phyloP scores from a whole-genome alignment of 2,888 invertebrate genomes.

The Kuschelorhynchus macadamiae region DNA sequence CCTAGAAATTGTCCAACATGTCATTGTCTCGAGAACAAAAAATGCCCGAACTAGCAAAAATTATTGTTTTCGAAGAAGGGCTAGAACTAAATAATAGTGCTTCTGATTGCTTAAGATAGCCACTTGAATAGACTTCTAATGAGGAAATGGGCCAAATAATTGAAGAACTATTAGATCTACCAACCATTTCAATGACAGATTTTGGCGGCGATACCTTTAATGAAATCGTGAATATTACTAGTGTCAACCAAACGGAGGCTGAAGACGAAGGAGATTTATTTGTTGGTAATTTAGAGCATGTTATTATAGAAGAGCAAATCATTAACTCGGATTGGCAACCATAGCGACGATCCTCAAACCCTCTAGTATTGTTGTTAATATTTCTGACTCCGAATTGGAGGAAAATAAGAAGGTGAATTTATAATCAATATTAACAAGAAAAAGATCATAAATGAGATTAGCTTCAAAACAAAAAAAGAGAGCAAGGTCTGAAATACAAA shows the following conservation, averaged over 20 bases:
- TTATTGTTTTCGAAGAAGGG: too few relatives aligned
- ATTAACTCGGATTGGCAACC: too few relatives aligned
- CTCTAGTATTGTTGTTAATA: background rate
- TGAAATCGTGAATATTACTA: background rate
- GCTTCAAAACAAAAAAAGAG: conserved; percentile 7
- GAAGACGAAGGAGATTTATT: background rate
- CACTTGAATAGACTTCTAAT: too few relatives aligned
- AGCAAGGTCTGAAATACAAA: conserved; percentile 19
- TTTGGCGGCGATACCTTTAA: background rate
- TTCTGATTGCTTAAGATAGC: too few relatives aligned
- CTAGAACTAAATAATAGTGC: too few relatives aligned
- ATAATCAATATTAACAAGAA: background rate
- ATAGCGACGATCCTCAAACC: too few relatives aligned
- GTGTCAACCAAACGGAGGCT: background rate
- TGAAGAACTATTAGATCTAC: conserved; percentile 3
- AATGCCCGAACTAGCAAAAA: too few relatives aligned
- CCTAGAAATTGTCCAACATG: too few relatives aligned
- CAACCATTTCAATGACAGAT: background rate
- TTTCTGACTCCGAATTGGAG: too few relatives aligned
- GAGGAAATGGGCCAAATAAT: too few relatives aligned
- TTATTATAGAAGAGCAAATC: too few relatives aligned
- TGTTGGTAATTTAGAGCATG: background rate
- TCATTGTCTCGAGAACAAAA: too few relatives aligned
- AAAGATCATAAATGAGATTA: background rate
- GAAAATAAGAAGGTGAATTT: background rate